phyloP scores from a whole-genome alignment of 2,888 invertebrate species.

The Watsonalla cultraria region DNA sequence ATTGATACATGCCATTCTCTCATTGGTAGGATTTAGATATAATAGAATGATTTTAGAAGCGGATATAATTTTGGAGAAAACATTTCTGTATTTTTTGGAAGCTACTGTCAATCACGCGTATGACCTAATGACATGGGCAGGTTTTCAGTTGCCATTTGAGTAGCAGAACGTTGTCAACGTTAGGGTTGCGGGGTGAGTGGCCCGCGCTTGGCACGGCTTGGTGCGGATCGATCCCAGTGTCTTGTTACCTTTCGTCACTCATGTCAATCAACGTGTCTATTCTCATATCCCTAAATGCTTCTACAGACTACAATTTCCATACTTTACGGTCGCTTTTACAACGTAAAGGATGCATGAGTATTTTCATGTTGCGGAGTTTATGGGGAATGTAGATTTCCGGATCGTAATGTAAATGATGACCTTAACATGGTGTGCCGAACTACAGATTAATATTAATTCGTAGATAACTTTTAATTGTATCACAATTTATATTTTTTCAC shows the following conservation, averaged over 20 bases:
- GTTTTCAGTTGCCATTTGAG: not conserved
- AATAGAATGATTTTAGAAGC: too few relatives aligned
- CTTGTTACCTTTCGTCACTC: conserved; percentile 53
- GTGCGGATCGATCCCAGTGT: conserved; percentile 60
- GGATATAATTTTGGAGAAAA: too few relatives aligned
- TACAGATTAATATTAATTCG: too few relatives aligned
- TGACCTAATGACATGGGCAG: conserved; percentile 1
- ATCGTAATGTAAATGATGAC: not conserved
- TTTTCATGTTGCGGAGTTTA: not conserved
- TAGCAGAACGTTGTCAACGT: conserved; percentile 28
- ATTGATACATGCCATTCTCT: too few relatives aligned
- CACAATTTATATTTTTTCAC: too few relatives aligned
- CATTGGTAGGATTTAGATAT: too few relatives aligned
- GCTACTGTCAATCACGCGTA: not conserved
- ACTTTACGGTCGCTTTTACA: not conserved
- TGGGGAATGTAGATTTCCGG: not conserved
- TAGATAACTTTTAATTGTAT: too few relatives aligned
- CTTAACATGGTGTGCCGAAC: too few relatives aligned
- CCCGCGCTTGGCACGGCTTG: conserved; percentile 56
- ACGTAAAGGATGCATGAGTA: not conserved
- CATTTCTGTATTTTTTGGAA: too few relatives aligned
- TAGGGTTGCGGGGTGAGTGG: conserved; percentile 60
- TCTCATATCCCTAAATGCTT: conserved; percentile 7
- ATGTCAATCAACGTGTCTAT: conserved; percentile 33
- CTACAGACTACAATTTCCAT: not conserved